Base-by-base conservation (phyloP, 2,113 vertebrate genomes). In the Tragulus kanchil region DNA sequence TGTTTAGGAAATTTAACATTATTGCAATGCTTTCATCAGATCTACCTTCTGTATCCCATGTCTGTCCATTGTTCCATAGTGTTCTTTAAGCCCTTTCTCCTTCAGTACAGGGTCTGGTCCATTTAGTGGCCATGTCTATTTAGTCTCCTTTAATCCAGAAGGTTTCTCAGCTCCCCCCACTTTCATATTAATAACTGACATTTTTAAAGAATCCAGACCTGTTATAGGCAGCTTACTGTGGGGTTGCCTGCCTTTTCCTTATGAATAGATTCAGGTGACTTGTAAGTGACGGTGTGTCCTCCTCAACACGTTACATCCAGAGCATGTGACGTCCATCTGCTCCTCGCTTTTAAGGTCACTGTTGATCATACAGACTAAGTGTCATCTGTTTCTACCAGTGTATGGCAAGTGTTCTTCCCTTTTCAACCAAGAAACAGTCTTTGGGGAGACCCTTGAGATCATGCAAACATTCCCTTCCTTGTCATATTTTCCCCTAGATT, bases 401-500 rank as follows among this genome's bases (percentile, higher is more conserved):
- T 12, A 0, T 7, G 31, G 4, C 13, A 52, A 62, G 6, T 65
- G 14, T 48, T 15, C 84, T 62, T 50, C 58, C 10, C 17, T 67
- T 81, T 50, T 45, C 23, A 92, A 4, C 3, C 17, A 79, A 81
- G 19, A 52, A 73, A 9, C 1, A 15, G 21, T n/a, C n/a, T 45
- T 13, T 59, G 8, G 59, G 67, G 31, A 87, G 52, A 82, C 8
- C 5, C 11, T 54, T 9, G 75, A 54, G 25, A n/a, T 16, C 14
- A 45, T 0, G 4, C 16, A 5, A 2, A 0, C 16, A 1, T 50
- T 54, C 2, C 11, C 12, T 7, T 45, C 7, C 5, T 85, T 15
- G 16, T 28, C 69, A 19, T 3, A 12, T 19, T 48, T 21, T 54
- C 56, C 45, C 17, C 17, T 0, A 16, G 2, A 11, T 25, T 26